Percentiles rank a stretch among this genome's conserved stretches.
These are phyloP conservation scores for Dexiosoma caninum DNA, from an alignment of 2,888 invertebrate species.

Conservation along the genomic window DNA sequence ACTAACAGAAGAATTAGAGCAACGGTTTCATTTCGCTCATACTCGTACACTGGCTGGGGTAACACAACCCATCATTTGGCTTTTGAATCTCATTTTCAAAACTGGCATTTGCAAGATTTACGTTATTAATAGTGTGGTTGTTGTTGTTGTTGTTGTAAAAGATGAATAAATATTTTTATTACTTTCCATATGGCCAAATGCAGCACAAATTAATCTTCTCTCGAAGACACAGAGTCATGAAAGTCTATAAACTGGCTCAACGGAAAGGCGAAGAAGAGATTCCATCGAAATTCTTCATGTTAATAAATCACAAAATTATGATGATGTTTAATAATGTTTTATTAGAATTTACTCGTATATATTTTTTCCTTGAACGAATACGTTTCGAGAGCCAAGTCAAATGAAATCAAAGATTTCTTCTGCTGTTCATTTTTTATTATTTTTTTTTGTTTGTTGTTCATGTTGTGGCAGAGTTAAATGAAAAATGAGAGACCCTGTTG, in stretches of 20 bases:
- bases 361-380: background rate
- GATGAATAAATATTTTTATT: constrained; percentile 30
- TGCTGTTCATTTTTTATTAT: too few relatives aligned
- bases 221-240: constrained; percentile 21
- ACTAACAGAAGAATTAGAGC: constrained; percentile 12
- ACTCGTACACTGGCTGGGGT: too few relatives aligned
- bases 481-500: constrained; percentile 35
- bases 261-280: constrained; percentile 14
- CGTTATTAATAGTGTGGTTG: background rate
- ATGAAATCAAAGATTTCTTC: too few relatives aligned
- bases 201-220: constrained; percentile 56
- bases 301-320: constrained; percentile 61
- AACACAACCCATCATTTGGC: constrained; percentile 22
- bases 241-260: constrained; percentile 37
- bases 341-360: background rate
- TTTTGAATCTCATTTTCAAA: constrained; percentile 49
- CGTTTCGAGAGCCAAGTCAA: background rate
- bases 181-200: constrained; percentile 28
- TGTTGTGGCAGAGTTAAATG: background rate
- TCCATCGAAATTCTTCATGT: constrained; percentile 53
- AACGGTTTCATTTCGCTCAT: constrained; percentile 13
- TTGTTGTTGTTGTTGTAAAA: background rate
- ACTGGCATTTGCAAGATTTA: constrained; percentile 48
- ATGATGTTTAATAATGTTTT: constrained; percentile 51
- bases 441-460: too few relatives aligned